Evolutionary conservation across 1,140 invertebrate genomes (phyloP).

Genomic region (Diorhabda elongata): DNA sequence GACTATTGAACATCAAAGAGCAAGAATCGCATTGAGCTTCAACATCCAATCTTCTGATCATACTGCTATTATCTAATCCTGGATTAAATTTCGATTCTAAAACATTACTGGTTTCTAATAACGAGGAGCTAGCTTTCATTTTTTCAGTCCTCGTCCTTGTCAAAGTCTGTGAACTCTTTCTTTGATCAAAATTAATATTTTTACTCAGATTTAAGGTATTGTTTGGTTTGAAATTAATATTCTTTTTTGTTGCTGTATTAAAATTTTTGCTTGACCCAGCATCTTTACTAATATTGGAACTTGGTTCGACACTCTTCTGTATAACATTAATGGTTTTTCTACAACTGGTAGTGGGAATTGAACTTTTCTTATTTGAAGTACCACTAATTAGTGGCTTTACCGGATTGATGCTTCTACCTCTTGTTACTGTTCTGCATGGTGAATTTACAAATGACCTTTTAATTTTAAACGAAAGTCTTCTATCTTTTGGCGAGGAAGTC

Average conservation of each 20-base stretch:
- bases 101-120: background rate
- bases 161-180: background rate
- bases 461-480: constrained; percentile 29
- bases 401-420: background rate
- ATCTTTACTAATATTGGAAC: background rate
- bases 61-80: constrained; percentile 1
- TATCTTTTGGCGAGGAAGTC: constrained; percentile 17
- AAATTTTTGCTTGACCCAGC: background rate
- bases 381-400: background rate
- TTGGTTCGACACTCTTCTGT: background rate
- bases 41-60: background rate
- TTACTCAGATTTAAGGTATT: background rate
- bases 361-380: background rate
- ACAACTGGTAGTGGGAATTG: background rate
- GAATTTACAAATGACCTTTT: constrained; percentile 24
- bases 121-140: background rate
- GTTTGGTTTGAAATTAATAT: background rate
- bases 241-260: background rate
- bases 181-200: background rate
- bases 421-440: constrained; percentile 11
- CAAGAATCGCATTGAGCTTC: constrained; percentile 33
- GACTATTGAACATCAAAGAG: constrained; percentile 27
- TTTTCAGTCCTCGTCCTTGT: background rate
- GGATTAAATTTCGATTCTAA: background rate
- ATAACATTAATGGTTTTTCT: background rate